Base-by-base conservation (phyloP, 2,888 invertebrate genomes). In the Coenonympha arcania region DNA sequence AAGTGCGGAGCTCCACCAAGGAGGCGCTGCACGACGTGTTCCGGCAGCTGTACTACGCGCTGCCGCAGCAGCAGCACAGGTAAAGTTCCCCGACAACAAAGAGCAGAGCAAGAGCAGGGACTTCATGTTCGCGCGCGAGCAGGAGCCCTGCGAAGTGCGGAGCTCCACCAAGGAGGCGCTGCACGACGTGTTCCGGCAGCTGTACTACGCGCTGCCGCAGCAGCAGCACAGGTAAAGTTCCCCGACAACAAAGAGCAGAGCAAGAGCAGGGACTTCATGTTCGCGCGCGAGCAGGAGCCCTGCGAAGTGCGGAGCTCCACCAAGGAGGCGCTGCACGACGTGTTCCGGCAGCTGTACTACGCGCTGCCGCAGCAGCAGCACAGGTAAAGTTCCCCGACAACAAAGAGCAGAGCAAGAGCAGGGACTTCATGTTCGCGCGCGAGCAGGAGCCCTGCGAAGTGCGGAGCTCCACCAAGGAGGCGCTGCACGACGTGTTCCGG, bases 11-110 rank as follows among this genome's bases (percentile, higher is more conserved):
- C n/a, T 61, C 76, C 1, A 69, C 67, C 1, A 71, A 71, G 46
- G 80, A 82, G 51, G 64, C 69, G 0, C 53, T 84, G 11, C 76
- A 76, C 39, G 84, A 85, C 16, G 69, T 84, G 6, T 82, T 74
- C 59, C 54, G 74, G 8, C 82, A 82, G 41, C 64, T 87, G 0
- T 65, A 75, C 0, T 69, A 65, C 37, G 66, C 76, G 0, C 63
- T 87, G 44, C 87, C 86, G 5, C 78, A 79, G 0, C 82, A 85
- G n/a, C n/a, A n/a, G n/a, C n/a, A n/a, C n/a, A n/a, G n/a, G n/a
- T n/a, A n/a, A n/a, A n/a, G n/a, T n/a, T n/a, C n/a, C n/a, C n/a
- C n/a, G n/a, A n/a, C n/a, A n/a, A n/a, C n/a, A n/a, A n/a, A n/a
- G n/a, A 24, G 24, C 3, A 8, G 24, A 40, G 4, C 40, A 70